Conservation (phyloP, 2,113 vertebrate genomes). For the Chauna torquata region DNA sequence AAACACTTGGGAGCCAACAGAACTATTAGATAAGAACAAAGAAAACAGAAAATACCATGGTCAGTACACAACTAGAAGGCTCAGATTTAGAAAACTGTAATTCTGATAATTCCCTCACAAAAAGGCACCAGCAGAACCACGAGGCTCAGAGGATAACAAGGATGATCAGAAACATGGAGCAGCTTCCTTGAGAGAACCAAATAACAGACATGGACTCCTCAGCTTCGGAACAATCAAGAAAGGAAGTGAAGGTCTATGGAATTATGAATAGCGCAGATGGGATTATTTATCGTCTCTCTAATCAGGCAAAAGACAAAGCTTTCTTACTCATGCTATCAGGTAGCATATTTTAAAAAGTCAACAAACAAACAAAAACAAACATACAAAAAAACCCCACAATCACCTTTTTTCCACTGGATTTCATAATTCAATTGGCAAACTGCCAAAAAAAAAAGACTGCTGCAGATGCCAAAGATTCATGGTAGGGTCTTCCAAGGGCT, state of each 20-base stretch:
- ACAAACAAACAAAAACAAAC: neutral
- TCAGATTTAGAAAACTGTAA: neutral
- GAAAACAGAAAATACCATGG: neutral
- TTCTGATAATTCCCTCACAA: neutral
- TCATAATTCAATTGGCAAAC: neutral
- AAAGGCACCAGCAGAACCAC: neutral
- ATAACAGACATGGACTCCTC: neutral
- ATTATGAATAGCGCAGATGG: neutral
- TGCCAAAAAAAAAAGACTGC: neutral
- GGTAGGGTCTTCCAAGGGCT: neutral
- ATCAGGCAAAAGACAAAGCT: neutral
- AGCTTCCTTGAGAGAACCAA: neutral
- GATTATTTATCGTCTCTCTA: neutral
- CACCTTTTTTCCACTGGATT: neutral
- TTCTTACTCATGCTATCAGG: neutral
- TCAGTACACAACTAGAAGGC: neutral
- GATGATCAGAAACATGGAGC: neutral
- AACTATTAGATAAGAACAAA: neutral
- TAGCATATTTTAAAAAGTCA: neutral
- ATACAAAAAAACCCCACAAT: neutral
- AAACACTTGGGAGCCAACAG: neutral
- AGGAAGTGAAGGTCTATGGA: neutral
- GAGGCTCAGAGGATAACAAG: neutral
- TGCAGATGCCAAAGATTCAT: neutral
- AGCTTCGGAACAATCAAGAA: neutral